These are phyloP conservation scores for Gambusia yucatana DNA, from an alignment of 2,797 vertebrate species.

Conservation along the genomic window DNA sequence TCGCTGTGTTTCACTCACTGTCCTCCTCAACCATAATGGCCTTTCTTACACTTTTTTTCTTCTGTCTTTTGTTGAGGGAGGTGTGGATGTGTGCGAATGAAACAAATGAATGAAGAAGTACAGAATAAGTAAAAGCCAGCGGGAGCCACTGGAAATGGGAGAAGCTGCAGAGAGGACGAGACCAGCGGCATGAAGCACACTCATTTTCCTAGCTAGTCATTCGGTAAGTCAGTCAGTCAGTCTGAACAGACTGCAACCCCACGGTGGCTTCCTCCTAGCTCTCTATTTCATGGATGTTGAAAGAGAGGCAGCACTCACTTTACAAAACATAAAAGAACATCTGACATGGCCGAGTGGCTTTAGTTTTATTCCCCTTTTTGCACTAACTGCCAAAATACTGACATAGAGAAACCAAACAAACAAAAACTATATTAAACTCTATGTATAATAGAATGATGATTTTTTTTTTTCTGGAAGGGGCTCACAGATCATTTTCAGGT, in stretches of 20 bases:
- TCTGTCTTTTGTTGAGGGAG: slow-evolving; percentile 32
- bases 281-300: slow-evolving; percentile 63
- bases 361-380: slow-evolving; percentile 54
- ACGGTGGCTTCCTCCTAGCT: slow-evolving; percentile 53
- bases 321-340: slow-evolving; percentile 76
- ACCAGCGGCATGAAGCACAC: slow-evolving; percentile 18
- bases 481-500: slow-evolving; percentile 53
- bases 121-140: slow-evolving; percentile 13
- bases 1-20: slow-evolving; percentile 31
- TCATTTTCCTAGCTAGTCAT: slow-evolving; percentile 57
- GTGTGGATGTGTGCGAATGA: slow-evolving; percentile 21
- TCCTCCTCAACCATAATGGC: slow-evolving; percentile 42
- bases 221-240: slow-evolving; percentile 58
- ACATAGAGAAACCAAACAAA: slow-evolving; percentile 46
- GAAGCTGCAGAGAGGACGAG: slow-evolving; percentile 22
- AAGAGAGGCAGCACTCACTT: slow-evolving; percentile 58
- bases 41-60: slow-evolving; percentile 16
- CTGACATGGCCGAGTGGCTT: slow-evolving; percentile 64
- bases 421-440: slow-evolving; percentile 49
- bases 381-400: slow-evolving; percentile 73
- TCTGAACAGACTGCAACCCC: slow-evolving; percentile 49
- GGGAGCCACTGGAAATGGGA: slow-evolving; percentile 14
- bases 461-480: slow-evolving; percentile 42
- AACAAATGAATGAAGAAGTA: slow-evolving; percentile 30
- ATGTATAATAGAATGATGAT: slow-evolving; percentile 73